Evolutionary conservation across 2,113 vertebrate species (phyloP).

Genomic region (Laticauda colubrina): DNA sequence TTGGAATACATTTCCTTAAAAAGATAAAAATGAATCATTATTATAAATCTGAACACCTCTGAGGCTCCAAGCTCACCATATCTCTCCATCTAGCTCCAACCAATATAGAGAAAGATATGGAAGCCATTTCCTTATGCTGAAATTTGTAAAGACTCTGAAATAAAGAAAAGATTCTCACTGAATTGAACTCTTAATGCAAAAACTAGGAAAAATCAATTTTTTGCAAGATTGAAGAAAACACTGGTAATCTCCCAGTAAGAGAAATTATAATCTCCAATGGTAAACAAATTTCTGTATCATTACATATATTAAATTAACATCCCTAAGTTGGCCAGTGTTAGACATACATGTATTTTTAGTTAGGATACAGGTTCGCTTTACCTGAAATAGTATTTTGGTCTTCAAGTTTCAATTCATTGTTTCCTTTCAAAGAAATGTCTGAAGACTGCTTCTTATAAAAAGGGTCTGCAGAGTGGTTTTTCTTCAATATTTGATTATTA

Average conservation of each 20-base stretch:
- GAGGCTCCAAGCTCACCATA: background rate
- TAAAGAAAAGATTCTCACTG: background rate
- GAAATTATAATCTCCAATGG: too few relatives aligned
- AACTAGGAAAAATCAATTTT: background rate
- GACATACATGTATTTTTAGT: background rate
- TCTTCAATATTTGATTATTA: conserved; percentile 45
- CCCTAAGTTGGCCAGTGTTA: background rate
- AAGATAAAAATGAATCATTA: background rate
- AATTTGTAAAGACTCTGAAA: background rate
- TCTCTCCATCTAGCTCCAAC: background rate
- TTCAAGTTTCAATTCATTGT: conserved; percentile 43
- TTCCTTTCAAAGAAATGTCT: conserved; percentile 44
- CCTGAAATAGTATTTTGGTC: conserved; percentile 35
- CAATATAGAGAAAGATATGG: background rate
- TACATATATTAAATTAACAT: background rate
- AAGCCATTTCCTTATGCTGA: background rate
- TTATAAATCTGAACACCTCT: background rate
- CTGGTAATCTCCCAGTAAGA: background rate
- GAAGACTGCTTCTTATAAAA: conserved; percentile 49
- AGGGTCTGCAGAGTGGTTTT: conserved; percentile 34
- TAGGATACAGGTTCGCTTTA: background rate
- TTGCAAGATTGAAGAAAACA: background rate
- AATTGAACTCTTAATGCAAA: background rate
- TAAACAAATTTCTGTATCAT: background rate
- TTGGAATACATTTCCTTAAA: background rate